Percentiles rank a stretch among this genome's conserved stretches.
phyloP scores from a whole-genome alignment of 2,888 invertebrate genomes.

The Tortricodes alternella region DNA sequence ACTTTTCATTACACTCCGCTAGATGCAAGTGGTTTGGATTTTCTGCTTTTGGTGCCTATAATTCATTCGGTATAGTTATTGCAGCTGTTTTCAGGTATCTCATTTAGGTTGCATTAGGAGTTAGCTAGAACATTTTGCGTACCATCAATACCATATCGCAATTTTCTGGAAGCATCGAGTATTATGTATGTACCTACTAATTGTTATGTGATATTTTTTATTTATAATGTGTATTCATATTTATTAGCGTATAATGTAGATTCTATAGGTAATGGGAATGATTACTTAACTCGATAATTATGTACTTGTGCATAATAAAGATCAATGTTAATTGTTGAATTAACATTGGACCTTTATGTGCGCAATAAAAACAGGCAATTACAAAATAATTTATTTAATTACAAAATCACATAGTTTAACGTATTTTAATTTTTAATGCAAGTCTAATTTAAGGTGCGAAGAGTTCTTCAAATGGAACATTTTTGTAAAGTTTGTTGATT shows the following conservation, averaged over 20 bases:
- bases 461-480: slow-evolving; percentile 34
- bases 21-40: slow-evolving; percentile 29
- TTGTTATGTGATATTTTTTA: too few relatives aligned
- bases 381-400: neutral
- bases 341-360: neutral
- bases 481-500: slow-evolving; percentile 35
- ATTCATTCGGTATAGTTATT: slow-evolving; percentile 12
- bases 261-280: too few relatives aligned
- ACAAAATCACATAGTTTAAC: slow-evolving; percentile 4
- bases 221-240: too few relatives aligned
- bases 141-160: too few relatives aligned
- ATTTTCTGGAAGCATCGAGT: too few relatives aligned
- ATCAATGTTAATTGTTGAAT: too few relatives aligned
- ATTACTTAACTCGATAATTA: too few relatives aligned
- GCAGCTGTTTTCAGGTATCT: too few relatives aligned
- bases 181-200: too few relatives aligned
- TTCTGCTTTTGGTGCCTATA: slow-evolving; percentile 2
- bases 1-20: slow-evolving; percentile 37
- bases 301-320: neutral
- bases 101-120: too few relatives aligned
- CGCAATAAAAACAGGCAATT: neutral
- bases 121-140: too few relatives aligned
- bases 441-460: slow-evolving; percentile 27
- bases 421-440: neutral
- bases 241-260: too few relatives aligned